Evolutionary conservation across 2,888 invertebrate species (phyloP).

Genomic region (Agriopis marginaria): DNA sequence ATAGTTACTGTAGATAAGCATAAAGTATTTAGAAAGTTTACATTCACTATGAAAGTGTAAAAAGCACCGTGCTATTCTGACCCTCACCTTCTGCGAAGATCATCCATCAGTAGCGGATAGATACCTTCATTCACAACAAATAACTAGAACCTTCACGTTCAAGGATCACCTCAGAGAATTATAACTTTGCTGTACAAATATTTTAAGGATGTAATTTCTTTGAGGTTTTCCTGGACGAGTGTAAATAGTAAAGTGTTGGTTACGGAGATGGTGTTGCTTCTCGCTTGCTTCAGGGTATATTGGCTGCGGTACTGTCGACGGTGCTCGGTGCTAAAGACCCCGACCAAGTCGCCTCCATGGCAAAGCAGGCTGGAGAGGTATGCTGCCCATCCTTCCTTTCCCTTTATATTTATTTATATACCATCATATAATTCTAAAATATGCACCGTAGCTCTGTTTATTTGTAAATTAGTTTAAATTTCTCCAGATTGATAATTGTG

Average conservation of each 20-base stretch:
- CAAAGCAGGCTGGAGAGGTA: constrained; percentile 98
- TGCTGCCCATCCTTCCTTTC: constrained; percentile 85
- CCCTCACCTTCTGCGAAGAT: constrained; percentile 74
- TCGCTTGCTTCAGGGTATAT: constrained; percentile 93
- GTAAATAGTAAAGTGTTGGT: constrained; percentile 84
- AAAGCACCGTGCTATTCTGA: constrained; percentile 74
- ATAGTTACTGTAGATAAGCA: constrained; percentile 72
- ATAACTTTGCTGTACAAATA: constrained; percentile 18
- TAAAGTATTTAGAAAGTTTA: constrained; percentile 58
- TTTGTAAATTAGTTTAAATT: neutral
- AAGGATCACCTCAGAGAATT: constrained; percentile 70
- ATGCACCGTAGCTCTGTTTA: constrained; percentile 13
- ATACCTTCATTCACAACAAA: constrained; percentile 68
- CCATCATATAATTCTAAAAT: constrained; percentile 25
- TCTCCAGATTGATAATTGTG: neutral
- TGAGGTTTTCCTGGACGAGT: constrained; percentile 72
- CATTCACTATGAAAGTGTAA: constrained; percentile 65
- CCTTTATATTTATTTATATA: constrained; percentile 55
- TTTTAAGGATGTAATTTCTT: constrained; percentile 46
- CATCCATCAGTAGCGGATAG: constrained; percentile 69
- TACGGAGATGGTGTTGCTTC: constrained; percentile 85
- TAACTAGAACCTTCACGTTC: constrained; percentile 70
- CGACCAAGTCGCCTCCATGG: constrained; percentile 96
- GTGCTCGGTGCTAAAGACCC: constrained; percentile 96
- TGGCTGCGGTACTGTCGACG: constrained; percentile 96